These are phyloP conservation scores for Plectropomus leopardus DNA, from an alignment of 2,113 vertebrate species.

Conservation along the genomic window DNA sequence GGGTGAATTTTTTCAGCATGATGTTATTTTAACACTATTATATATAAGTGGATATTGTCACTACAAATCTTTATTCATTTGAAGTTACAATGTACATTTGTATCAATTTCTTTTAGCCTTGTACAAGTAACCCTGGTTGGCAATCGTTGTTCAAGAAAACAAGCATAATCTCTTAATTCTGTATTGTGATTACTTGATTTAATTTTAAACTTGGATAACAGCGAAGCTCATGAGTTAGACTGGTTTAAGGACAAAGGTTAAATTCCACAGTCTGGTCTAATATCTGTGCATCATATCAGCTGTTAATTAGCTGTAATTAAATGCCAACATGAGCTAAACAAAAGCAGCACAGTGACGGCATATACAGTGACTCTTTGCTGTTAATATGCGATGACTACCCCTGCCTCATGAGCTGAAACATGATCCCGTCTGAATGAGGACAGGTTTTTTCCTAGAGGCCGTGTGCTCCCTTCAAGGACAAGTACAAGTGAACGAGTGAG, in stretches of 20 bases:
- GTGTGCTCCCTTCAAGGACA: neutral
- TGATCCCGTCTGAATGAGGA: conserved; percentile 12
- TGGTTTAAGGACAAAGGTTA: neutral
- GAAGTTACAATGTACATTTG: neutral
- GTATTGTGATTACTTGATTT: neutral
- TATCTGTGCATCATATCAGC: neutral
- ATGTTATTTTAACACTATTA: neutral
- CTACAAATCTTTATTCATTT: neutral
- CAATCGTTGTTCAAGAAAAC: neutral
- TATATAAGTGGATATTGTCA: neutral
- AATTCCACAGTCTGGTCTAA: neutral
- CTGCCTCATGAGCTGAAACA: conserved; percentile 13
- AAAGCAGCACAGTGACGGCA: conserved; percentile 1
- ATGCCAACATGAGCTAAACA: neutral
- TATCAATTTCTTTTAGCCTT: no score
- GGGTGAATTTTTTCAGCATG: no score
- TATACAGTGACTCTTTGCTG: neutral
- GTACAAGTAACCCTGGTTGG: neutral
- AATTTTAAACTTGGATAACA: neutral
- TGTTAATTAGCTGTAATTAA: conserved; percentile 21
- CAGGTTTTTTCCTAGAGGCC: neutral
- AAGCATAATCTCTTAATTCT: neutral
- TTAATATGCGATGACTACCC: conserved; percentile 8
- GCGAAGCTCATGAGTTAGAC: neutral
- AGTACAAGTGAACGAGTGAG: conserved; percentile 22